These are phyloP conservation scores for Julus scandinavius DNA, from an alignment of 2,888 invertebrate genomes.

Conservation along the genomic window DNA sequence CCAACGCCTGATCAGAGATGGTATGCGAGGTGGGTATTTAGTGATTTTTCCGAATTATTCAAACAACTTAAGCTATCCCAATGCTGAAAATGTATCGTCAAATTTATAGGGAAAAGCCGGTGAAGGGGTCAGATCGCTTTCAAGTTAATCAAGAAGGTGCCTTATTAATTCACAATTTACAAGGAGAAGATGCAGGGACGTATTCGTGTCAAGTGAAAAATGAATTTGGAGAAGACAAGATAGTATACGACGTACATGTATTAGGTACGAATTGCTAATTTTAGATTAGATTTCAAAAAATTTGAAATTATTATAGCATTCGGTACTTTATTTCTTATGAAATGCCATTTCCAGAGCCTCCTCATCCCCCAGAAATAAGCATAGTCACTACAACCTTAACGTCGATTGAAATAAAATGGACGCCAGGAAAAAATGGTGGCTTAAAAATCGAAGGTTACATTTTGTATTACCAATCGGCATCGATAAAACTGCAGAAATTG, in stretches of 20 bases:
- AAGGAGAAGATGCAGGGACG: conserved; percentile 57
- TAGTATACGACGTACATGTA: conserved; percentile 52
- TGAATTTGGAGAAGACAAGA: conserved; percentile 53
- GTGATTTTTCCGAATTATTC: too few species aligned
- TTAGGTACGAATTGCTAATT: conserved; percentile 38
- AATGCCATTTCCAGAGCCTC: conserved; percentile 51
- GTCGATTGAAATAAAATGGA: conserved; percentile 54
- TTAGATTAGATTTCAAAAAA: too few species aligned
- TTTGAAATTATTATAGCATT: too few species aligned
- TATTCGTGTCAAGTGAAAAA: conserved; percentile 56
- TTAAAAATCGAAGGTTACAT: conserved; percentile 53
- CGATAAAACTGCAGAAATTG: conserved; percentile 38
- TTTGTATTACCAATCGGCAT: conserved; percentile 51
- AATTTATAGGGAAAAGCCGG: not conserved
- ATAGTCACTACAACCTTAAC: conserved; percentile 48
- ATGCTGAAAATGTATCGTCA: too few species aligned
- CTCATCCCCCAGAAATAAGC: conserved; percentile 54
- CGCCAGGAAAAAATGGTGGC: conserved; percentile 54
- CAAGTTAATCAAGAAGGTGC: conserved; percentile 27
- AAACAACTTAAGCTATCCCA: too few species aligned
- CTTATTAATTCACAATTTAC: not conserved
- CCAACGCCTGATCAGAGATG: conserved; percentile 91
- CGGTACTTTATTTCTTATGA: not conserved
- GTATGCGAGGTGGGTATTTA: conserved; percentile 64
- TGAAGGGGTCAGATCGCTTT: conserved; percentile 2